Evolutionary conservation across 2,888 invertebrate species (phyloP).

Genomic region (Scelioninae gen. 2): DNA sequence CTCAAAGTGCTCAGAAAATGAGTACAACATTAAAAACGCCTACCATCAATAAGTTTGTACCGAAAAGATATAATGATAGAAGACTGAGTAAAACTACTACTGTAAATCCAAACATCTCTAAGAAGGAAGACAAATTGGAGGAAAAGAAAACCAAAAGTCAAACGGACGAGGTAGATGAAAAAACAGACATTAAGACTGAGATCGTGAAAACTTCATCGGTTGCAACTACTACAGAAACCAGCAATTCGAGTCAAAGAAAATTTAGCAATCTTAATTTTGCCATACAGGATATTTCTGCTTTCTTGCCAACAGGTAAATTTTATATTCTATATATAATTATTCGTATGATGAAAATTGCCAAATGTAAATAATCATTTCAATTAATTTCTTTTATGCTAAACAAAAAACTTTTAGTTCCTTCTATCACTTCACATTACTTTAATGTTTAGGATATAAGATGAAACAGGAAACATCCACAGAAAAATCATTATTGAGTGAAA

Average conservation of each 20-base stretch:
- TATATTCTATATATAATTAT: not conserved
- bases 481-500: constrained; percentile 71
- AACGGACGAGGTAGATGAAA: constrained; percentile 10
- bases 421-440: no score
- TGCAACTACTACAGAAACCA: constrained; percentile 44
- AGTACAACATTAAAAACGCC: constrained; percentile 76
- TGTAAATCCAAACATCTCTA: constrained; percentile 32
- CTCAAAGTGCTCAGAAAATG: constrained; percentile 77
- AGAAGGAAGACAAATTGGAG: constrained; percentile 26
- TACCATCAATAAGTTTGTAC: constrained; percentile 69
- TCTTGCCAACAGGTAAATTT: constrained; percentile 79
- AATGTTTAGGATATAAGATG: constrained; percentile 79
- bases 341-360: no score
- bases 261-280: constrained; percentile 49
- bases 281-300: constrained; percentile 78
- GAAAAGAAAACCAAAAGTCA: not conserved
- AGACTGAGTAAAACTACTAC: constrained; percentile 63
- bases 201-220: constrained; percentile 4
- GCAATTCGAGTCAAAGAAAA: constrained; percentile 3
- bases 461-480: constrained; percentile 74
- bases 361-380: no score
- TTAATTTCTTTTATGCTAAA: no score
- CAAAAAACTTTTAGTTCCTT: no score
- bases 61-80: constrained; percentile 70
- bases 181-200: constrained; percentile 9